phyloP scores from a whole-genome alignment of 2,797 vertebrate species.

The Aselliscus stoliczkanus region DNA sequence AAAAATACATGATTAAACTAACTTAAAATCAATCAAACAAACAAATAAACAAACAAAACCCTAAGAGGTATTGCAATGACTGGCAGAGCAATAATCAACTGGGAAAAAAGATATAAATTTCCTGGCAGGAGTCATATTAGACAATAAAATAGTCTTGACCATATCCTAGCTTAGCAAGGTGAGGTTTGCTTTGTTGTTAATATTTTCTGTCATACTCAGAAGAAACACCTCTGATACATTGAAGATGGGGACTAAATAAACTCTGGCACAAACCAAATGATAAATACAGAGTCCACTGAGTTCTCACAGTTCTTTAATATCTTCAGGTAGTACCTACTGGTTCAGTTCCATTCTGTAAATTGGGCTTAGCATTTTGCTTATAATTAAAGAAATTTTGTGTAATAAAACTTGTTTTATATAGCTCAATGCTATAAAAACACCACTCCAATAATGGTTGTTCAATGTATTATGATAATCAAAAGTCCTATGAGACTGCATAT shows the following conservation, averaged over 20 bases:
- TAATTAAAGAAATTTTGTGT: background rate
- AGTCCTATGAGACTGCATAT: background rate
- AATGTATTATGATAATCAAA: background rate
- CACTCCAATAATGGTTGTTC: background rate
- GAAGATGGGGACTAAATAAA: background rate
- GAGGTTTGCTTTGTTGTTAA: background rate
- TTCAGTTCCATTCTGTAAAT: background rate
- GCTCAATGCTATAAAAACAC: background rate
- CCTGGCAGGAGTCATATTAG: background rate
- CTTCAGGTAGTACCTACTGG: background rate
- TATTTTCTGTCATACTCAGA: background rate
- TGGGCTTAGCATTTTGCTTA: background rate
- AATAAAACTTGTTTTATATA: too few species aligned
- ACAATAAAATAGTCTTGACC: background rate
- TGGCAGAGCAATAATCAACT: background rate
- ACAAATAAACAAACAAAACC: too few species aligned
- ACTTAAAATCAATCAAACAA: too few species aligned
- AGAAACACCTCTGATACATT: background rate
- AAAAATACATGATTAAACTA: too few species aligned
- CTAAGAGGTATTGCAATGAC: background rate
- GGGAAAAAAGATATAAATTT: background rate
- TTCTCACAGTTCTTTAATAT: background rate
- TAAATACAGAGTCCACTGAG: background rate
- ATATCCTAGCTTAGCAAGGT: background rate
- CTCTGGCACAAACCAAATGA: background rate